Base-by-base conservation (phyloP, 2,113 vertebrate species). In the Rissa tridactyla region DNA sequence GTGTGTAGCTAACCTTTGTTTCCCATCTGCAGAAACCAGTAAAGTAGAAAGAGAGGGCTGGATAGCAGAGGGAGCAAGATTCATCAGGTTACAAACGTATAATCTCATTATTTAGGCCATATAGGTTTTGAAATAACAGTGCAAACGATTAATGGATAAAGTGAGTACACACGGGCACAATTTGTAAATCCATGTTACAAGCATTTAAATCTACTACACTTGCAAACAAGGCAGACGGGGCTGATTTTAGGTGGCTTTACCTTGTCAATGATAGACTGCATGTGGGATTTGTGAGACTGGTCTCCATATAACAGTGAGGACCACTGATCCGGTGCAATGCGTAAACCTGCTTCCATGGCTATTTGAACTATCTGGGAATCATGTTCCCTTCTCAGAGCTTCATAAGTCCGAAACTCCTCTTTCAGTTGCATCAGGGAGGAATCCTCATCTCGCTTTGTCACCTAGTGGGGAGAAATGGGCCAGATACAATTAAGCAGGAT, bases 191-290 rank as follows among this genome's bases (percentile, higher is more conserved):
- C 27, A 12, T 1, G 0, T 57, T 13, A 58, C 6, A 42, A 47
- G 54, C 23, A 20, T 21, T 49, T 76, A 54, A 6, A 52, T 12
- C n/a, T 29, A 17, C 25, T 30, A 38, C 12, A 44, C 49, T 0
- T 30, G 55, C 52, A 73, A 72, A 69, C 27, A 62, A 71, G 47
- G 19, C 3, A 42, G 23, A n/a, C 20, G 16, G n/a, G 52, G 58
- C 44, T 81, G 79, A 32, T 15, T 40, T 58, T 3, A 95, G 93
- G 78, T 95, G 77, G 90, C 73, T 96, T 95, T 98, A 99, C 99
- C 99, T 99, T 99, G 98, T 99, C 99, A 60, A 99, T 99, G 95
- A 99, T 99, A 73, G 99, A 99, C 98, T 99, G 99, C 99, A 99
- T 99, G 90, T 99, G 99, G 77, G 99, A 99, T 97, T 99, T 99